These are phyloP conservation scores for Saccopteryx leptura DNA, from an alignment of 2,113 vertebrate species.

Conservation along the genomic window DNA sequence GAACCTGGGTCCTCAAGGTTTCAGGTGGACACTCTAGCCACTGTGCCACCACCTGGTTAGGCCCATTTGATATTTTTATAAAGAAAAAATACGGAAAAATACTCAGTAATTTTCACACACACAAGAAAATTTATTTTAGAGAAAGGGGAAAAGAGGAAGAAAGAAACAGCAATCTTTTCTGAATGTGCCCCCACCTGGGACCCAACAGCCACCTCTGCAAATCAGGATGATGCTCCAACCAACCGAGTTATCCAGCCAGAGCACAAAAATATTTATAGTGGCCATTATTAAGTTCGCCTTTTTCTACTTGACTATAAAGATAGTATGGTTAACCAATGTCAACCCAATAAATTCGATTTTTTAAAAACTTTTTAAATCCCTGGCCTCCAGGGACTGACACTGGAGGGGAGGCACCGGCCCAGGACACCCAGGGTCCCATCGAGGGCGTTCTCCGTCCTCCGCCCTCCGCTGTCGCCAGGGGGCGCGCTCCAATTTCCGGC, in stretches of 20 bases:
- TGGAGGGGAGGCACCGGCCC: neutral
- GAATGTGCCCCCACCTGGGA: too few species aligned
- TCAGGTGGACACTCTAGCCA: too few species aligned
- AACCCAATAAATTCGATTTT: neutral
- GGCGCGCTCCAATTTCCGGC: neutral
- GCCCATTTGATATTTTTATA: neutral
- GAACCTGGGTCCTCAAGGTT: too few species aligned
- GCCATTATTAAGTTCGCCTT: neutral
- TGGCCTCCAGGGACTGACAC: neutral
- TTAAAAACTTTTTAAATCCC: neutral
- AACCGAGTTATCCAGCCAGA: too few species aligned
- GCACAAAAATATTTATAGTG: neutral
- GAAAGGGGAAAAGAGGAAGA: too few species aligned
- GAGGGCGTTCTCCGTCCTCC: too few species aligned
- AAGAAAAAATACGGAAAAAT: neutral
- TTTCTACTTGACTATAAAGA: neutral
- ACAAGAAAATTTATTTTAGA: too few species aligned
- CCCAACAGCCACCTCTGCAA: too few species aligned
- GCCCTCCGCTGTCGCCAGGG: neutral
- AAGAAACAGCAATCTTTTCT: too few species aligned
- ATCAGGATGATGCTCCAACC: too few species aligned
- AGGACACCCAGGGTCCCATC: too few species aligned
- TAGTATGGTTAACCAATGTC: neutral
- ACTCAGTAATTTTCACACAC: neutral
- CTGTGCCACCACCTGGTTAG: too few species aligned